Percentiles rank a stretch among this genome's conserved stretches.
Conservation (phyloP, 2,113 vertebrate species). For the Archilochus colubris region DNA sequence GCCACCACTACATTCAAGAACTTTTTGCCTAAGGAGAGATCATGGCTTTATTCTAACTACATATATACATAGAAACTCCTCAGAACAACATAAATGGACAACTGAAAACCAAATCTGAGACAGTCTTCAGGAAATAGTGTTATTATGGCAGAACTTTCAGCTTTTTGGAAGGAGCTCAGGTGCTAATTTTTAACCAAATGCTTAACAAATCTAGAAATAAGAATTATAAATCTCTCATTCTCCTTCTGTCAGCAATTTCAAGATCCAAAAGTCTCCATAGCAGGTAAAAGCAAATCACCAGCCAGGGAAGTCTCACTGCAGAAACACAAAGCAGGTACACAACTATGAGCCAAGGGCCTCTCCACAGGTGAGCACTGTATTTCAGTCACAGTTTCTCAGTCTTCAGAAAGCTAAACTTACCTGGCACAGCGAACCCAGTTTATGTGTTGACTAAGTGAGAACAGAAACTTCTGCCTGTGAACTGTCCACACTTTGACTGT, state of each 20-base stretch:
- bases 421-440: slow-evolving; percentile 99
- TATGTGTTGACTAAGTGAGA: slow-evolving; percentile 92
- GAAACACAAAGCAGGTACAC: neutral
- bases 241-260: neutral
- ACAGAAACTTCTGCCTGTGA: slow-evolving; percentile 94
- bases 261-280: neutral
- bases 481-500: slow-evolving; percentile 94
- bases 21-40: neutral
- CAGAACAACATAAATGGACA: neutral
- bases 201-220: neutral
- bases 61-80: neutral
- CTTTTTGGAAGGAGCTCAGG: neutral
- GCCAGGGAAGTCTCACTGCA: neutral
- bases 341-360: neutral
- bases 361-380: neutral
- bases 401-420: slow-evolving; percentile 70
- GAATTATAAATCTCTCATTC: neutral
- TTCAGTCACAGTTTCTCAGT: neutral
- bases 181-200: neutral
- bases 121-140: neutral
- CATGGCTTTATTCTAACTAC: neutral
- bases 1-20: neutral
- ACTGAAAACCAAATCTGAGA: neutral
- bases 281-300: neutral
- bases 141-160: neutral